Percentiles rank a stretch among this genome's conserved stretches.
These are phyloP conservation scores for Scaptomyza flava DNA, from an alignment of 2,888 invertebrate genomes.

Conservation along the genomic window DNA sequence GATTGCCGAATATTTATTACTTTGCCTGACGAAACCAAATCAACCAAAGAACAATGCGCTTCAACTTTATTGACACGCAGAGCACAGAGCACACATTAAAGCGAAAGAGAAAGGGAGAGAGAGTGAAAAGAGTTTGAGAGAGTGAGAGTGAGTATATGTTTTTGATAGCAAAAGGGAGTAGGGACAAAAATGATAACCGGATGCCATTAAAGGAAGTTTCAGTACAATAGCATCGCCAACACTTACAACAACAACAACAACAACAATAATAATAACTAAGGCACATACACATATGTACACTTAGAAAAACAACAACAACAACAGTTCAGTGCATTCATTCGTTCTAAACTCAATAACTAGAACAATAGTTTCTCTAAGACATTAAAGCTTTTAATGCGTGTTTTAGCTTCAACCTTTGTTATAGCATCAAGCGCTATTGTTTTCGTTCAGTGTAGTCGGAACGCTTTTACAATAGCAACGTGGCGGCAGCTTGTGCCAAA, in stretches of 20 bases:
- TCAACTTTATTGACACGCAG: conserved; percentile 78
- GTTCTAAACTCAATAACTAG: not conserved
- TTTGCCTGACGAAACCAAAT: conserved; percentile 75
- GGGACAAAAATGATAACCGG: conserved; percentile 78
- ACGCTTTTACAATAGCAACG: conserved; percentile 41
- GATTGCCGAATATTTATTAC: conserved; percentile 79
- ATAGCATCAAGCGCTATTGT: not conserved
- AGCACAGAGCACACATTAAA: conserved; percentile 32
- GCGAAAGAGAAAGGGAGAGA: conserved; percentile 10
- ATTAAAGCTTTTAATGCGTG: not conserved
- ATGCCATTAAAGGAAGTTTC: conserved; percentile 79
- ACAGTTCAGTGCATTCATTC: not conserved
- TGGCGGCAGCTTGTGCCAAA: conserved; percentile 55
- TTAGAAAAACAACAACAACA: not conserved
- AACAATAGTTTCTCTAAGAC: not conserved
- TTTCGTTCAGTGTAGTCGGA: conserved; percentile 21
- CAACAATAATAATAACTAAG: conserved; percentile 9
- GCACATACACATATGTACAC: conserved; percentile 33
- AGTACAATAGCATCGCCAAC: conserved; percentile 58
- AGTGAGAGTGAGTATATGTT: conserved; percentile 1
- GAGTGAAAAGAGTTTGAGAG: not conserved
- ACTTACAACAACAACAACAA: conserved; percentile 13
- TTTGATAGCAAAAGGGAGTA: conserved; percentile 40
- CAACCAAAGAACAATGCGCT: conserved; percentile 70
- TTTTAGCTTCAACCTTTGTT: not conserved